Evolutionary conservation across 2,797 vertebrate species (phyloP), one percentile per base, ranked within the genome.

Genomic region (Protonibea diacanthus): DNA sequence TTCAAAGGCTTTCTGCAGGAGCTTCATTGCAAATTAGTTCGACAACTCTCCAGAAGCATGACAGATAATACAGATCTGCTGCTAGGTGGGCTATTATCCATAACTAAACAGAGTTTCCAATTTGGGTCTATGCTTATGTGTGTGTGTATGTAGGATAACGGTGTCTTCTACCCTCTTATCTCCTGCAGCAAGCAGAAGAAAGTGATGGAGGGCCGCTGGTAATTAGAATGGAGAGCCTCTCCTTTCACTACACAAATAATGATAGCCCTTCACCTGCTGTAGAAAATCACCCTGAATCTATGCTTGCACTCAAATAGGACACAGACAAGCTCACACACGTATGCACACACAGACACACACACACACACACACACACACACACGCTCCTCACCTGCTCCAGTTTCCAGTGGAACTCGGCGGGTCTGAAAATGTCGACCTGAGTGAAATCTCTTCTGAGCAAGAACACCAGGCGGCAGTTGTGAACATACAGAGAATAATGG

Each of bases 331-430:
- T 7, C 56, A 15, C 73, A 57, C 57, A 20, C 21, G 45, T 18
- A 14, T n/a, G 53, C 38, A 29, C 45, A 64, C 38, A 17, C 51
- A n/a, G n/a, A 45, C 60, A 56, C 38, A 15, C 61, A 66, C 44
- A 42, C 59, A 44, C 60, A 29, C 71, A 20, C 13, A 25, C 51
- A 67, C 38, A 23, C 57, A 51, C 25, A 81, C 45, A 80, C 53
- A 69, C 38, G 33, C 57, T 42, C 23, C 87, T 82, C 93, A 99
- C 98, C 98, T 99, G 98, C 87, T 99, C 97, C 64, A 99, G 96
- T 78, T 98, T 99, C 98, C 98, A 99, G 94, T 99, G 98, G 91
- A 99, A 99, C 91, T 99, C 98, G 0, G 98, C 98, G 0, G 98
- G 98, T 82, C 97, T 96, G 83, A 99, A 98, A 58, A 97, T 97